Evolutionary conservation across 2,888 invertebrate species (phyloP).

Genomic region (Folsomia candida): DNA sequence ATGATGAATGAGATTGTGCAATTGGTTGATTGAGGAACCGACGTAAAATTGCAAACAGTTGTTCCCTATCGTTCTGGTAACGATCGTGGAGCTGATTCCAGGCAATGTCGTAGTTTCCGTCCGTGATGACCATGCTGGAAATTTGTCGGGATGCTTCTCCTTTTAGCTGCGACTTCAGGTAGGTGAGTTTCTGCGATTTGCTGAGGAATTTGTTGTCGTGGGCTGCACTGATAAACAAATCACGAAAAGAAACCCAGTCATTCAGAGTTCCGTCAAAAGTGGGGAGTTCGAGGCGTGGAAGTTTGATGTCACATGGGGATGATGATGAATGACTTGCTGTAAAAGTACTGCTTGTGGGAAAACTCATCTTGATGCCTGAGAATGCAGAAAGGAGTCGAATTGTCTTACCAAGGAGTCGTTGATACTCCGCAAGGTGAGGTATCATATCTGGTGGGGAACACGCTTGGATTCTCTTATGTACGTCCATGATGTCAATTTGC

Average conservation of each 20-base stretch:
- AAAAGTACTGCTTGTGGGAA: neutral
- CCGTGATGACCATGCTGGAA: constrained; percentile 8
- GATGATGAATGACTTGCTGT: neutral
- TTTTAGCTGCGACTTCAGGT: constrained; percentile 20
- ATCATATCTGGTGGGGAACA: constrained; percentile 1
- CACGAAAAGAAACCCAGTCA: too few species aligned
- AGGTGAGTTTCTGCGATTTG: constrained; percentile 24
- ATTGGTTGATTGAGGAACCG: constrained; percentile 10
- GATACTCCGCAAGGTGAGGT: constrained; percentile 5
- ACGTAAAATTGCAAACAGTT: constrained; percentile 18
- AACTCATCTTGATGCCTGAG: neutral
- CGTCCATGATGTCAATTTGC: neutral
- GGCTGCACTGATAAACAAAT: constrained; percentile 24
- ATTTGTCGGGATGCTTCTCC: constrained; percentile 35
- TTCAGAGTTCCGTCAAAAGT: too few species aligned
- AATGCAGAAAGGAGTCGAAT: neutral
- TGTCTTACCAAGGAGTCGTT: neutral
- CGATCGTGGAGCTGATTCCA: constrained; percentile 23
- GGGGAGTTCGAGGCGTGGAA: constrained; percentile 23
- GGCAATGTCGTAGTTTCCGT: constrained; percentile 32
- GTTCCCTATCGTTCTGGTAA: constrained; percentile 30
- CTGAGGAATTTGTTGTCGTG: constrained; percentile 10
- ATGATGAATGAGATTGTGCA: constrained; percentile 6
- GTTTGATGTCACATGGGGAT: neutral
- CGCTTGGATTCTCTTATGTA: neutral